Evolutionary conservation across 2,797 vertebrate genomes (phyloP).

Genomic region (Phoebastria nigripes): DNA sequence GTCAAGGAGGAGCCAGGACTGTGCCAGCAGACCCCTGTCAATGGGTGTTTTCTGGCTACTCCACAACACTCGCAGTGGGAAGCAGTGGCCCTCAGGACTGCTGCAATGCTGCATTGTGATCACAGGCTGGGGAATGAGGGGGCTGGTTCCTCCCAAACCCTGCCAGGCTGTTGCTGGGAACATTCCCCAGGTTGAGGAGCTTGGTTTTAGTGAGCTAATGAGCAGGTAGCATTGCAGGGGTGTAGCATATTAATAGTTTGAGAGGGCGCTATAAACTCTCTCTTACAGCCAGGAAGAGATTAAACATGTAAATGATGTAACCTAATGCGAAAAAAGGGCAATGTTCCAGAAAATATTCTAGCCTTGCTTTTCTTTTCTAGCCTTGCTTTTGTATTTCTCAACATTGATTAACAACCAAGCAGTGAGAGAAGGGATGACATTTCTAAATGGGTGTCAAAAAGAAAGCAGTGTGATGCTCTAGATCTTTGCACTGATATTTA

Average conservation of each 20-base stretch:
- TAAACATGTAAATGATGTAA: not conserved
- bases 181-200: not conserved
- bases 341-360: not conserved
- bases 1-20: not conserved
- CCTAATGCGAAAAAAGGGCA: not conserved
- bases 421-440: not conserved
- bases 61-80: rapidly evolving
- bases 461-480: not conserved
- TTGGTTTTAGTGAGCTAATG: not conserved
- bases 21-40: not conserved
- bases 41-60: not conserved
- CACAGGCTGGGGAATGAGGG: not conserved
- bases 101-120: rapidly evolving
- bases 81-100: not conserved
- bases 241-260: not conserved
- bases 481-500: not conserved
- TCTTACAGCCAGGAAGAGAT: not conserved
- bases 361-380: not conserved
- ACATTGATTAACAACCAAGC: not conserved
- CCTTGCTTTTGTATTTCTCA: not conserved
- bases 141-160: not conserved
- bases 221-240: not conserved
- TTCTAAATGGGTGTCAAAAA: not conserved
- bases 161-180: not conserved
- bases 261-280: not conserved